Conservation (phyloP, 2,113 vertebrate species). For the Chionomys nivalis region DNA sequence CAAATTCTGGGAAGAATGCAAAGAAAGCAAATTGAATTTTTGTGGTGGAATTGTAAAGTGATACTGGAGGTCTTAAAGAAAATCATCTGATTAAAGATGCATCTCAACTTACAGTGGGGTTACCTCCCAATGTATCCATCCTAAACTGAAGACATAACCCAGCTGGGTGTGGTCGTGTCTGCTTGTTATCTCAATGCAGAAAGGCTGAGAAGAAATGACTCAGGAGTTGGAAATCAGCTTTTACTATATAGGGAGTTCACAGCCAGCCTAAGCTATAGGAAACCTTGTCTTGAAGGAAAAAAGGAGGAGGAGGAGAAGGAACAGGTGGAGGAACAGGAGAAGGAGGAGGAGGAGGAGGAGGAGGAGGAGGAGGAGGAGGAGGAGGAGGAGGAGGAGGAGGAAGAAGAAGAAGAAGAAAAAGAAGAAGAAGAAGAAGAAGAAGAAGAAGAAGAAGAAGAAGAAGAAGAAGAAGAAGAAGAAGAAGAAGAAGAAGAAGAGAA, state of each 20-base stretch:
- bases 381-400: too few species aligned
- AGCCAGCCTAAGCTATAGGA: background rate
- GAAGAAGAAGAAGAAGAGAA: too few species aligned
- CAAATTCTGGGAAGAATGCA: background rate
- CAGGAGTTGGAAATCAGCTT: background rate
- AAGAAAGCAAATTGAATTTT: background rate
- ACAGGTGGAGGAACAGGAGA: too few species aligned
- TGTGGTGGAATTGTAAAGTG: background rate
- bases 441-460: background rate
- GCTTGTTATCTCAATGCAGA: background rate
- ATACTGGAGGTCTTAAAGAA: background rate
- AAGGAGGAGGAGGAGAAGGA: too few species aligned
- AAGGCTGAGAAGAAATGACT: background rate
- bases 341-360: too few species aligned
- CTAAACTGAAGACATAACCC: background rate
- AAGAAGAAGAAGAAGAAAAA: background rate
- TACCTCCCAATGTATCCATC: background rate
- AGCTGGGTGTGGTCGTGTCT: background rate
- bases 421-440: background rate
- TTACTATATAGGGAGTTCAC: background rate
- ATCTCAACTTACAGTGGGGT: background rate
- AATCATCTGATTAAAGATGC: too few species aligned
- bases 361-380: rapidly evolving
- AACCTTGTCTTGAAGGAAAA: background rate
- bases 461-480: background rate